Percentiles rank a stretch among this genome's conserved stretches.
Conservation (phyloP, 2,888 invertebrate genomes). For the Esperia sulphurella region DNA sequence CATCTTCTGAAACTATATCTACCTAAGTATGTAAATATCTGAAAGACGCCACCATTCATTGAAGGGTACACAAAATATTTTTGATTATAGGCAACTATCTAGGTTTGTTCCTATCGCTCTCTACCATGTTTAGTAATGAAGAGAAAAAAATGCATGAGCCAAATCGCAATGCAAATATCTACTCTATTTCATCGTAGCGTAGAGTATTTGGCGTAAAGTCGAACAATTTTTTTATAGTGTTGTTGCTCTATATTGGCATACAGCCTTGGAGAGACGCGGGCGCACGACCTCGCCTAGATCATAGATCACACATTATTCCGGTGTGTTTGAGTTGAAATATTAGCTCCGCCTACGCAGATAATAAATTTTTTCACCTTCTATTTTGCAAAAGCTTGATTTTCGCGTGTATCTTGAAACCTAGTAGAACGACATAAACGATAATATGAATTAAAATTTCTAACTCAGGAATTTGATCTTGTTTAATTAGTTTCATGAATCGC, state of each 20-base stretch:
- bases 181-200: slow-evolving; percentile 5
- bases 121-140: too few relatives aligned
- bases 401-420: not conserved
- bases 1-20: too few relatives aligned
- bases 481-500: too few relatives aligned
- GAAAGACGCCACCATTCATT: too few relatives aligned
- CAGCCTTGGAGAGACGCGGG: slow-evolving; percentile 27
- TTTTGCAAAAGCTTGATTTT: not conserved
- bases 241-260: slow-evolving; percentile 16
- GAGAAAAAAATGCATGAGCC: slow-evolving; percentile 5
- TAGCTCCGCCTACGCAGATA: not conserved
- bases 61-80: too few relatives aligned
- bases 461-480: too few relatives aligned
- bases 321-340: slow-evolving; percentile 11
- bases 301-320: slow-evolving; percentile 28
- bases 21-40: too few relatives aligned
- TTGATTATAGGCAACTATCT: not conserved
- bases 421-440: too few relatives aligned
- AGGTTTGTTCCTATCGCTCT: too few relatives aligned
- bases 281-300: slow-evolving; percentile 26
- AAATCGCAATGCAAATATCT: slow-evolving; percentile 5
- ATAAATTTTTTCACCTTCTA: not conserved
- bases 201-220: slow-evolving; percentile 6
- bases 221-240: slow-evolving; percentile 10
- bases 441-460: too few relatives aligned